Percentiles rank a stretch among this genome's conserved stretches.
These are phyloP conservation scores for Cetoscarus ocellatus DNA, from an alignment of 2,797 vertebrate species.

Conservation along the genomic window DNA sequence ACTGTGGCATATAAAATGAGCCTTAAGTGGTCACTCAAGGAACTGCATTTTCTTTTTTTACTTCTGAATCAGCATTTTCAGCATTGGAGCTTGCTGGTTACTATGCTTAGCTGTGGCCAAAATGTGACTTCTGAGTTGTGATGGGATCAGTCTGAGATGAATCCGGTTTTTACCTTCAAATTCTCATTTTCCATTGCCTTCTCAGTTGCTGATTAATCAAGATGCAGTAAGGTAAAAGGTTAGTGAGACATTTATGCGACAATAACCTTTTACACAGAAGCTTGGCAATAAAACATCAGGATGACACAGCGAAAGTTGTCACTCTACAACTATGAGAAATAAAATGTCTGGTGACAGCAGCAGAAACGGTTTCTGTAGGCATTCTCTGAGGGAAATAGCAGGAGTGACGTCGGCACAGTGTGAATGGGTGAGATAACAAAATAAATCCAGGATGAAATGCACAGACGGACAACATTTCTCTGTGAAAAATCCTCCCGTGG, in stretches of 20 bases:
- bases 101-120: not conserved
- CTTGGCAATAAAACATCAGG: not conserved
- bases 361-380: slow-evolving; percentile 5
- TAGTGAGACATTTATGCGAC: no score
- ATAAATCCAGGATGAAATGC: slow-evolving; percentile 19
- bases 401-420: slow-evolving; percentile 3
- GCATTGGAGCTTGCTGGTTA: no score
- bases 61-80: no score
- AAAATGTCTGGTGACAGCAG: slow-evolving; percentile 25
- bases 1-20: no score
- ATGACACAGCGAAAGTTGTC: not conserved
- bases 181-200: not conserved
- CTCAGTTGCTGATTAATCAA: not conserved
- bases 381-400: not conserved
- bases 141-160: no score
- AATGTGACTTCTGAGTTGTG: not conserved
- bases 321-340: not conserved
- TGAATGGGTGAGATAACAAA: slow-evolving; percentile 37
- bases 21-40: no score
- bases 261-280: not conserved
- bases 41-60: no score
- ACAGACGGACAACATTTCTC: not conserved
- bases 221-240: not conserved
- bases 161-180: no score
- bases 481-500: slow-evolving; percentile 7